Evolutionary conservation across 30 jellyfish, hydroid and myxozoan genomes (phyloP).

Genomic region (Hydractinia echinata): DNA sequence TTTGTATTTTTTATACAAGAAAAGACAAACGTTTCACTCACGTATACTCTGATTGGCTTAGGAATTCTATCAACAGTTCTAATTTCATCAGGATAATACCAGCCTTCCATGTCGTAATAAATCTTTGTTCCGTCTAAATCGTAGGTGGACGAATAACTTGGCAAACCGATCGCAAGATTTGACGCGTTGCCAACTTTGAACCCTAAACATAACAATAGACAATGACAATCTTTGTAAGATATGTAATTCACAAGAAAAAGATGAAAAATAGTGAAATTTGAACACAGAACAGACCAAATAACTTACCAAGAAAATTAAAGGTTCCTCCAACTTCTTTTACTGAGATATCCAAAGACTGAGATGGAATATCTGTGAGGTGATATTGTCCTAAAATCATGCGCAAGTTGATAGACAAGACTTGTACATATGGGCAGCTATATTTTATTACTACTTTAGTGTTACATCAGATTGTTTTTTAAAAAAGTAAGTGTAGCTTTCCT

Average conservation of each 20-base stretch:
- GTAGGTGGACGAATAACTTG: slow-evolving; percentile 47
- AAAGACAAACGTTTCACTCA: not conserved
- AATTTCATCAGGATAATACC: slow-evolving; percentile 41
- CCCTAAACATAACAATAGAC: slow-evolving; percentile 22
- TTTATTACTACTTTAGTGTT: too few relatives aligned
- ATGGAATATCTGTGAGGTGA: slow-evolving; percentile 44
- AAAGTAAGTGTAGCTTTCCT: not conserved
- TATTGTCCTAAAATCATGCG: slow-evolving; percentile 31
- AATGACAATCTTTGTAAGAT: too few relatives aligned
- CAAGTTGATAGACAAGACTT: too few relatives aligned
- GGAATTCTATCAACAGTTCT: slow-evolving; percentile 30
- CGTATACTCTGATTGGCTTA: slow-evolving; percentile 1
- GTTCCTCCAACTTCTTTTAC: slow-evolving; percentile 55
- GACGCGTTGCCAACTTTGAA: slow-evolving; percentile 39
- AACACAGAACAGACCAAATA: not conserved
- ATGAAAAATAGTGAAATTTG: too few relatives aligned
- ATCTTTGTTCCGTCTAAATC: slow-evolving; percentile 40
- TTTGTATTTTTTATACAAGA: too few relatives aligned
- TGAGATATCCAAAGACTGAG: slow-evolving; percentile 41
- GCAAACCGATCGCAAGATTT: slow-evolving; percentile 42
- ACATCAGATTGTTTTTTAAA: not conserved
- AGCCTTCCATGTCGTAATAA: slow-evolving; percentile 47
- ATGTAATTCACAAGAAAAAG: too few relatives aligned
- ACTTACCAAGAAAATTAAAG: slow-evolving; percentile 61
- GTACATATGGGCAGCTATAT: not conserved